Conservation (phyloP, 2,113 vertebrate genomes). For the Ceuthmochares aereus region DNA sequence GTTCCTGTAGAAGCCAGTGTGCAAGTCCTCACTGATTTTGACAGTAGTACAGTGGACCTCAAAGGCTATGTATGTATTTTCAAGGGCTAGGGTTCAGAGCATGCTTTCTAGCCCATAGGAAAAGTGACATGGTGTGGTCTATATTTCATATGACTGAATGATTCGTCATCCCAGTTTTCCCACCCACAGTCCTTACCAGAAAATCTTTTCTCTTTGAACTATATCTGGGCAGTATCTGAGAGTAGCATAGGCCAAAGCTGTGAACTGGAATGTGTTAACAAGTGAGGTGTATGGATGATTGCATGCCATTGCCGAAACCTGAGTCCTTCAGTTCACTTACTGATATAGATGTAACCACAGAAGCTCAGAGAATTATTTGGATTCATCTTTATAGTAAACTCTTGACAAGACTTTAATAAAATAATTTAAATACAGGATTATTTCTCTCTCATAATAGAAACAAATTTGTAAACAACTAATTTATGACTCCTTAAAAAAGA, state of each 20-base stretch:
- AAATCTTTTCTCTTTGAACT: neutral
- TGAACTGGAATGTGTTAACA: neutral
- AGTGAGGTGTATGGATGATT: neutral
- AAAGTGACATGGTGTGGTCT: neutral
- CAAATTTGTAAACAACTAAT: neutral
- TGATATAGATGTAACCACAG: neutral
- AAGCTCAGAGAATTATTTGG: neutral
- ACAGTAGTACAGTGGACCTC: no score
- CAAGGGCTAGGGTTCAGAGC: neutral
- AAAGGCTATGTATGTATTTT: rapidly evolving
- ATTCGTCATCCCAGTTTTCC: neutral
- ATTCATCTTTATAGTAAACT: neutral
- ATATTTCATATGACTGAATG: neutral
- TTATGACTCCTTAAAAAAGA: neutral
- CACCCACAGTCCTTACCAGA: neutral
- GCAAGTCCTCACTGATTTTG: neutral
- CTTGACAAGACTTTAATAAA: neutral
- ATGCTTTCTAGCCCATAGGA: neutral
- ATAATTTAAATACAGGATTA: neutral
- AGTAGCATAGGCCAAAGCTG: neutral
- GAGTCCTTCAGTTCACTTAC: neutral
- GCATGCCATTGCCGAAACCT: neutral
- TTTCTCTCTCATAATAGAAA: neutral
- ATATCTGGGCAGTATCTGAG: neutral
- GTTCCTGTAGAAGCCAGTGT: neutral